Percentiles rank a stretch among this genome's conserved stretches.
Conservation (phyloP, 2,797 vertebrate genomes). For the Xyrichtys novacula region DNA sequence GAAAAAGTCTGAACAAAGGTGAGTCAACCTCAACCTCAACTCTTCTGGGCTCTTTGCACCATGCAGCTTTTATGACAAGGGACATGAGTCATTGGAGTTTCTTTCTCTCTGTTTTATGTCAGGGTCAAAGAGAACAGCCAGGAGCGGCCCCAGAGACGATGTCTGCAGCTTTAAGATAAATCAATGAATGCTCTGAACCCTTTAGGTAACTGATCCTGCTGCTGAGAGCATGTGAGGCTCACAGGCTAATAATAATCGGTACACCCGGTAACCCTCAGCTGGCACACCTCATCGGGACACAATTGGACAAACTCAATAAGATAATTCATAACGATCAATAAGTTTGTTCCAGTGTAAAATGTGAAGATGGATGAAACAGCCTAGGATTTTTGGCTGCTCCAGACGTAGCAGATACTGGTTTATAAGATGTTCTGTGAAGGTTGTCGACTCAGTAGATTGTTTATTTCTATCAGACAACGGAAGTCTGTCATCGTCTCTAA, state of each 20-base stretch:
- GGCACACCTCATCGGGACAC: slow-evolving; percentile 17
- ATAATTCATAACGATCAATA: background rate
- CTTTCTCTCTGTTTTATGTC: slow-evolving; percentile 38
- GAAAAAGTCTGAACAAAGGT: background rate
- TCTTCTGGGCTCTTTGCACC: slow-evolving; percentile 15
- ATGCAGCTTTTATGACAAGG: slow-evolving; percentile 9
- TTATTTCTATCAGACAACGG: background rate
- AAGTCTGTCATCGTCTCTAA: background rate
- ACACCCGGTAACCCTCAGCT: slow-evolving; percentile 35
- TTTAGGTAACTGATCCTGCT: slow-evolving; percentile 65
- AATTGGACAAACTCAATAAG: too few species aligned
- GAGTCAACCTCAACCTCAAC: slow-evolving; percentile 19
- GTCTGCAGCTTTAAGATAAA: slow-evolving; percentile 54
- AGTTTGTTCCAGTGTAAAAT: too few species aligned
- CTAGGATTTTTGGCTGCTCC: too few species aligned
- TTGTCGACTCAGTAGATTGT: too few species aligned
- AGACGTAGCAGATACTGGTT: too few species aligned
- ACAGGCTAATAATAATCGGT: slow-evolving; percentile 66
- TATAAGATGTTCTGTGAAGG: background rate
- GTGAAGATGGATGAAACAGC: too few species aligned
- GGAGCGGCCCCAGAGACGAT: slow-evolving; percentile 27
- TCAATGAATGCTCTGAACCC: slow-evolving; percentile 54
- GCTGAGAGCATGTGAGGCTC: slow-evolving; percentile 42
- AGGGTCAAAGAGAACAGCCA: slow-evolving; percentile 57
- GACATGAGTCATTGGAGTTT: slow-evolving; percentile 42